Conservation (phyloP, 1,140 invertebrate species). For the Drosophila lacertosa region DNA sequence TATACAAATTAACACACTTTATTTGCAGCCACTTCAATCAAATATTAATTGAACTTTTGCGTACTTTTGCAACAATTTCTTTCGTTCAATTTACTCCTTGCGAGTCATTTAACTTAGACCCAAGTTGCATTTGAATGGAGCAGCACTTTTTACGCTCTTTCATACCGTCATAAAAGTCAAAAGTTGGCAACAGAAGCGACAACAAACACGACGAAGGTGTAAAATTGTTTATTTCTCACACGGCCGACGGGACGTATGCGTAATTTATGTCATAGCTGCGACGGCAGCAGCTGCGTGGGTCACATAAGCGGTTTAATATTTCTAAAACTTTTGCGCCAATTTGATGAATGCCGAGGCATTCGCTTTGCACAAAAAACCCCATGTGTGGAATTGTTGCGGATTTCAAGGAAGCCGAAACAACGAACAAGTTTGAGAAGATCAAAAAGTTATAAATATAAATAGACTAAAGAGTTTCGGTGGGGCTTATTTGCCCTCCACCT, state of each 20-base stretch:
- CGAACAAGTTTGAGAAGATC: background rate
- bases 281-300: conserved; percentile 50
- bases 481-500: no score
- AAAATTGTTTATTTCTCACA: conserved; percentile 62
- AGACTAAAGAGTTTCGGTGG: no score
- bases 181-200: conserved; percentile 53
- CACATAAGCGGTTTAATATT: conserved; percentile 70
- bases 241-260: conserved; percentile 67
- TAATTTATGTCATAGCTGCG: conserved; percentile 62
- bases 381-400: background rate
- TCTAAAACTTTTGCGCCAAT: conserved; percentile 59
- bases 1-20: no score
- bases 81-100: conserved; percentile 23
- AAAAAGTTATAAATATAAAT: background rate
- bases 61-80: background rate
- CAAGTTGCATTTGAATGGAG: conserved; percentile 4
- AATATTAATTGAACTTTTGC: conserved; percentile 27
- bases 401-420: background rate
- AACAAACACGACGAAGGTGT: conserved; percentile 30
- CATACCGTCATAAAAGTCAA: conserved; percentile 65
- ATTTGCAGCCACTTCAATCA: no score
- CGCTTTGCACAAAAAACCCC: conserved; percentile 25
- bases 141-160: background rate
- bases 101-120: conserved; percentile 51
- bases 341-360: conserved; percentile 51